Conservation (phyloP, 2,113 vertebrate species). For the Proterorhinus semilunaris region DNA sequence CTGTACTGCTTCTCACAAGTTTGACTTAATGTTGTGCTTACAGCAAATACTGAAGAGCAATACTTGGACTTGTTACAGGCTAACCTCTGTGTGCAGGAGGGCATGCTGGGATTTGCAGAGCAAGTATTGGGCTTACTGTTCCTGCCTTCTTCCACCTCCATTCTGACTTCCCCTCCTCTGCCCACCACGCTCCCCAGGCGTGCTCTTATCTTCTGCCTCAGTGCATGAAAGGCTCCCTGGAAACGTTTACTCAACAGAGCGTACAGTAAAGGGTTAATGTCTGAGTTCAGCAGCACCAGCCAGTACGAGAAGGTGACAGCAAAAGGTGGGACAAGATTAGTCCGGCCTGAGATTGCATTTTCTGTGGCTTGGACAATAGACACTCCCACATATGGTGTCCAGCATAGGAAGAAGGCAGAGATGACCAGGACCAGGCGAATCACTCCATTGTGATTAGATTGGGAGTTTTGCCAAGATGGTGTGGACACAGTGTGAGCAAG, state of each 20-base stretch:
- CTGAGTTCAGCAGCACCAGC: slow-evolving; percentile 80
- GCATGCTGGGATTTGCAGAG: slow-evolving; percentile 9
- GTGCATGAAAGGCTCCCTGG: slow-evolving; percentile 72
- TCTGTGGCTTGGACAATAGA: slow-evolving; percentile 76
- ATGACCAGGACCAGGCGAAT: slow-evolving; percentile 79
- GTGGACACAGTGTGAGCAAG: slow-evolving; percentile 43
- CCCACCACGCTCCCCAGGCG: slow-evolving; percentile 44
- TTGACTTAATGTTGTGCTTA: slow-evolving; percentile 49
- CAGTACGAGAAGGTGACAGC: slow-evolving; percentile 78
- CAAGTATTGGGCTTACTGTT: slow-evolving; percentile 40
- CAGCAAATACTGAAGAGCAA: slow-evolving; percentile 63
- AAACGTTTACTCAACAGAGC: slow-evolving; percentile 81
- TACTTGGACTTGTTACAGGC: slow-evolving; percentile 19
- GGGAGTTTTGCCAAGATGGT: slow-evolving; percentile 46
- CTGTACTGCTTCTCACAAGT: slow-evolving; percentile 28
- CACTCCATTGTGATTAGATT: slow-evolving; percentile 68
- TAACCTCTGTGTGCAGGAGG: slow-evolving; percentile 30
- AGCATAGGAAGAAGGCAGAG: slow-evolving; percentile 78
- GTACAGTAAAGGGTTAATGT: slow-evolving; percentile 81
- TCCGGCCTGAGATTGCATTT: slow-evolving; percentile 57
- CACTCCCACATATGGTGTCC: slow-evolving; percentile 78
- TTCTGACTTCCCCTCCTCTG: slow-evolving; percentile 23
- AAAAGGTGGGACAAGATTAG: slow-evolving; percentile 65
- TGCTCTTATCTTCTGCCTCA: slow-evolving; percentile 63
- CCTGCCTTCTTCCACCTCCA: slow-evolving; percentile 31